Base-by-base conservation (phyloP, 2,888 invertebrate species). In the Choreutis nemorana region DNA sequence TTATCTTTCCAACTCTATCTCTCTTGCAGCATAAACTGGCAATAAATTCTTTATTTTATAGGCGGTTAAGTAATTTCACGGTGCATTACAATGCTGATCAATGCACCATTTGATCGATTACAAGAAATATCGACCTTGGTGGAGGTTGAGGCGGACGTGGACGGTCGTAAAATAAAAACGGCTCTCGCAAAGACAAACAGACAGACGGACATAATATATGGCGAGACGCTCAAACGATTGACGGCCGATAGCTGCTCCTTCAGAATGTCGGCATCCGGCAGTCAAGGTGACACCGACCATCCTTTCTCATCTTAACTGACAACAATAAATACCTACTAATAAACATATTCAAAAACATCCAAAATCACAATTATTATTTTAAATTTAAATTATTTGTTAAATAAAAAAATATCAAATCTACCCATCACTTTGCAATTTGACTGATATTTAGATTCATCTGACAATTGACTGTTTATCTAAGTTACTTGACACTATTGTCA, bases 221-320 rank as follows among this genome's bases (percentile, higher is more conserved):
- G 57, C 64, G 53, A 64, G 67, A 61, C 62, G 60, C 58, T 65
- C 56, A 57, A 55, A 61, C 72, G 75, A 78, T 75, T 64, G 75
- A 68, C 72, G 70, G 62, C 51, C 72, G 72, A 75, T 75, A 75
- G 63, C 58, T 71, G 50, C 64, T 62, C 39, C 53, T 55, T 48
- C 68, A 63, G 67, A 62, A 57, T 41, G 55, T 44, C 62, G 66
- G 63, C 68, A 71, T 77, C 77, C 75, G 75, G 72, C 66, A 65
- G 57, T 65, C 75, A 75, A 77, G 75, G 77, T 77, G 75, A 77
- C 70, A 65, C 64, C 42, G 45, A 44, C 60, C 62, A 72, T 75
- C 73, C 67, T 70, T 66, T 65, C 70, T 61, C 64, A 66, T 65
- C 65, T 66, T 63, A 62, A 61, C 60, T 43, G 38, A 23, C 9